Conservation (phyloP, 2,888 invertebrate genomes). For the Drosophila mimetica region DNA sequence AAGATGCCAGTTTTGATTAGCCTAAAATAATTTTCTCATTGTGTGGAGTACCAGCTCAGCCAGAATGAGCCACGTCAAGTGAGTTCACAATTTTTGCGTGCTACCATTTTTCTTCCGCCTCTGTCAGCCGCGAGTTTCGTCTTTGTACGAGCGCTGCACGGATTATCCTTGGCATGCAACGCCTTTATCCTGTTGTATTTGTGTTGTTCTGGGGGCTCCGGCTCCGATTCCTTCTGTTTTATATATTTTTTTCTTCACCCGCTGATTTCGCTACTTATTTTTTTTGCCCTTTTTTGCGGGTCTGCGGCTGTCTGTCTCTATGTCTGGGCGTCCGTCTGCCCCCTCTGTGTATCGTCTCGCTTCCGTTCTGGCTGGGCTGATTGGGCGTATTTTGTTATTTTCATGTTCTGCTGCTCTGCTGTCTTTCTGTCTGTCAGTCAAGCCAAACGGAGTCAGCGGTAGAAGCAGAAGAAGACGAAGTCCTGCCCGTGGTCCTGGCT, state of each 20-base stretch:
- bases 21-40: neutral
- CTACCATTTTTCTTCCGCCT: constrained; percentile 74
- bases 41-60: constrained; percentile 51
- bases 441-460: constrained; percentile 54
- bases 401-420: constrained; percentile 60
- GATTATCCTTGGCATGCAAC: constrained; percentile 80
- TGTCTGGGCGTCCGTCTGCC: constrained; percentile 28
- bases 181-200: constrained; percentile 80
- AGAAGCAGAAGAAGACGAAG: constrained; percentile 11
- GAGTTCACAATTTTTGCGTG: constrained; percentile 80
- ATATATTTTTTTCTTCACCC: constrained; percentile 53
- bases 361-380: constrained; percentile 71
- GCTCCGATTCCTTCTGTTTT: constrained; percentile 19
- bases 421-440: constrained; percentile 79
- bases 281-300: constrained; percentile 54
- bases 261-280: constrained; percentile 79
- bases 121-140: constrained; percentile 36
- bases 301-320: constrained; percentile 35
- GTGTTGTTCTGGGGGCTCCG: constrained; percentile 51
- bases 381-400: constrained; percentile 80
- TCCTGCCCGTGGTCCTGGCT: constrained; percentile 39
- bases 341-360: constrained; percentile 48
- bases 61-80: constrained; percentile 80
- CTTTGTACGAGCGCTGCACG: constrained; percentile 37
- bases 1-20: neutral